Conservation (phyloP, 2,113 vertebrate genomes). For the Actinemys pallida region DNA sequence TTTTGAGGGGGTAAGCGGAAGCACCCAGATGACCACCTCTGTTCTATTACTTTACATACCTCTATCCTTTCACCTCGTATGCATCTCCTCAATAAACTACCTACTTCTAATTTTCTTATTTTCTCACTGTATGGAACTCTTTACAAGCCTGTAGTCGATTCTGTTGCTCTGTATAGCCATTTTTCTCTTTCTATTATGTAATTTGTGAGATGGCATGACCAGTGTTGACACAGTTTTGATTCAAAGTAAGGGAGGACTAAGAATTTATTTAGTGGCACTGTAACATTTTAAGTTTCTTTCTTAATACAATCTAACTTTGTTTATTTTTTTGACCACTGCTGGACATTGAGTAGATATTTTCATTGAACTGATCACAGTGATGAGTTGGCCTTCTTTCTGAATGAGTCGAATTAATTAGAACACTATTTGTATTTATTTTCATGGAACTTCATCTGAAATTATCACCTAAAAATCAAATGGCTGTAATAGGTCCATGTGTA, state of each 20-base stretch:
- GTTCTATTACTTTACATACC: background rate
- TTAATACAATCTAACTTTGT: background rate
- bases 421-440: no score
- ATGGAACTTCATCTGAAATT: no score
- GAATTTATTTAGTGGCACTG: background rate
- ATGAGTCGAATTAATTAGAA: background rate
- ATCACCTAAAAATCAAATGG: no score
- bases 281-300: background rate
- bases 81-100: background rate
- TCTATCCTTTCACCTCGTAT: background rate
- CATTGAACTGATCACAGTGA: background rate
- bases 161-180: background rate
- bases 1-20: background rate
- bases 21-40: background rate
- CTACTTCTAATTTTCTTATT: background rate
- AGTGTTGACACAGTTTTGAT: background rate
- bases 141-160: background rate
- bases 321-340: background rate
- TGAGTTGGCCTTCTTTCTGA: background rate
- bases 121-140: background rate
- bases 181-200: background rate
- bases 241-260: background rate
- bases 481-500: no score
- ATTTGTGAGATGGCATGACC: background rate
- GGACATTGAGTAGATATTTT: background rate